phyloP scores from a whole-genome alignment of 1,140 invertebrate genomes.

The Melitaea cinxia region DNA sequence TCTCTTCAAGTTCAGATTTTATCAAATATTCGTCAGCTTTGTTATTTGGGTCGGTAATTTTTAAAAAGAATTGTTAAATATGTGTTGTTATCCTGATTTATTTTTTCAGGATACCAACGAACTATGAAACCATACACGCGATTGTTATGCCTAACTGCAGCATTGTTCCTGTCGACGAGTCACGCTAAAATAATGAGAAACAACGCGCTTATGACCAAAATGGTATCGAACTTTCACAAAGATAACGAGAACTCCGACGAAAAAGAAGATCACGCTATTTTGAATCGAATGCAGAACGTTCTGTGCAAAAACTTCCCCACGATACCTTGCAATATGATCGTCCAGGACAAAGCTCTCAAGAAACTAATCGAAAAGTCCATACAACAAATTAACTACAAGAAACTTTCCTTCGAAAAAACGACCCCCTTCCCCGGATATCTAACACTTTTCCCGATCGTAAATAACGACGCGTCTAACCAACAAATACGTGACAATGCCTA shows the following conservation, averaged over 20 bases:
- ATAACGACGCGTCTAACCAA: constrained; percentile 56
- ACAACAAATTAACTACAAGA: constrained; percentile 63
- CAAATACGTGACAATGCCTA: constrained; percentile 30
- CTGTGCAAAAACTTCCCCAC: constrained; percentile 67
- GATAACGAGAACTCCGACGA: constrained; percentile 45
- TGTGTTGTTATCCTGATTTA: background rate
- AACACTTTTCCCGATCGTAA: constrained; percentile 48
- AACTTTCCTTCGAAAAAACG: constrained; percentile 45
- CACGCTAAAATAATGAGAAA: constrained; percentile 60
- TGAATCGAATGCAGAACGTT: constrained; percentile 64
- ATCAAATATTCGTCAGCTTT: too few relatives aligned
- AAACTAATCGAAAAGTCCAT: constrained; percentile 68
- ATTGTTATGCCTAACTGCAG: constrained; percentile 8
- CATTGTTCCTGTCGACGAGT: constrained; percentile 20
- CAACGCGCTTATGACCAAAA: constrained; percentile 65
- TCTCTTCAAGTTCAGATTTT: too few relatives aligned
- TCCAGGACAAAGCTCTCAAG: constrained; percentile 52
- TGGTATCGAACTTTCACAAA: constrained; percentile 67
- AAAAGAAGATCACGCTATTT: constrained; percentile 32
- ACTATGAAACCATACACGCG: background rate
- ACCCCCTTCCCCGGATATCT: constrained; percentile 40
- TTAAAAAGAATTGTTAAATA: too few relatives aligned
- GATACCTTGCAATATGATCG: constrained; percentile 65
- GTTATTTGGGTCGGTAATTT: too few relatives aligned
- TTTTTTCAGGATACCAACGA: background rate